Conservation (phyloP, 2,797 vertebrate species). For the Telmatherina bonti region DNA sequence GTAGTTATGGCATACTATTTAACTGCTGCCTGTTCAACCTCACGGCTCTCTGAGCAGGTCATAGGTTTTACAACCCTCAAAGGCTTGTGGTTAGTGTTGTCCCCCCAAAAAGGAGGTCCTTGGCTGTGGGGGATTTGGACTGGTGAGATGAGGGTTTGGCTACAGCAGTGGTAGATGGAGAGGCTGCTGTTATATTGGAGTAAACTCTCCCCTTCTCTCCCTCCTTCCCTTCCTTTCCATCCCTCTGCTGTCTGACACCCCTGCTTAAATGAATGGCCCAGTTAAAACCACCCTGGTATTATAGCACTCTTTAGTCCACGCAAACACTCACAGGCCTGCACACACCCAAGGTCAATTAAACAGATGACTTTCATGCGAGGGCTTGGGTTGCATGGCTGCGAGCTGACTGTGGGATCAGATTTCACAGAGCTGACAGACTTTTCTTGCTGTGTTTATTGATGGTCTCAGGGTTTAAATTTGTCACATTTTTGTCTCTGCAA, state of each 20-base stretch:
- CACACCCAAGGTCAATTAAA: constrained; percentile 77
- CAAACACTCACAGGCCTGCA: constrained; percentile 38
- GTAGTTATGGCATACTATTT: not conserved
- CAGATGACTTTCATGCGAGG: constrained; percentile 73
- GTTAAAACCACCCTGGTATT: constrained; percentile 73
- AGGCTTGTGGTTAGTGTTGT: constrained; percentile 43
- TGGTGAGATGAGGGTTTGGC: constrained; percentile 64
- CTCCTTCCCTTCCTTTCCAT: constrained; percentile 29
- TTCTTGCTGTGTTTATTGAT: constrained; percentile 30
- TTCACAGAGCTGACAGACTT: constrained; percentile 43
- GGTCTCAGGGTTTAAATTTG: constrained; percentile 9
- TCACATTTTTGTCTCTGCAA: constrained; percentile 6
- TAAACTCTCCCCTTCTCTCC: constrained; percentile 47
- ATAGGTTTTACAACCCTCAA: constrained; percentile 32
- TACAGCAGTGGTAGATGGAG: constrained; percentile 27
- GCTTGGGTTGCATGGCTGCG: constrained; percentile 60
- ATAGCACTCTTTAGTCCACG: constrained; percentile 55
- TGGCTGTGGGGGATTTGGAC: constrained; percentile 61
- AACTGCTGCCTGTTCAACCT: constrained; percentile 28
- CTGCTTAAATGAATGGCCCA: constrained; percentile 70
- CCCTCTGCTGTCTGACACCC: constrained; percentile 57
- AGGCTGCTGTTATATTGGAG: constrained; percentile 72
- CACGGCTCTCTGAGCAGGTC: constrained; percentile 34
- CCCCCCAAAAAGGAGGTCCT: constrained; percentile 45
- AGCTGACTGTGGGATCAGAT: constrained; percentile 50